phyloP scores from a whole-genome alignment of 2,888 invertebrate species.

The Odontothrips loti region DNA sequence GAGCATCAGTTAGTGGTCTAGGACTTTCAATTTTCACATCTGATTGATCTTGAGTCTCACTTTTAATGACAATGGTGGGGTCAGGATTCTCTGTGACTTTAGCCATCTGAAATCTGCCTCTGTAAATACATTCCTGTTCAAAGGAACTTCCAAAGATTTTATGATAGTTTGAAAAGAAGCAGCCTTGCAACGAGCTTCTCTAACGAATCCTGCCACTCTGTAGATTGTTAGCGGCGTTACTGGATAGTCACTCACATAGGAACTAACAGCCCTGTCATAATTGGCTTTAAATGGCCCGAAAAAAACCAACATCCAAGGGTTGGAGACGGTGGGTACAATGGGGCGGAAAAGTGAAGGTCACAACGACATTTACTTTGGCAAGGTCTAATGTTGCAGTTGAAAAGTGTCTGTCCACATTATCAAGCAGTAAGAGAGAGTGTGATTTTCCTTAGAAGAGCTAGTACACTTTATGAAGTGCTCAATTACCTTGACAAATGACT shows the following conservation, averaged over 20 bases:
- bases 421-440: background rate
- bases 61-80: too few relatives aligned
- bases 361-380: background rate
- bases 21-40: too few relatives aligned
- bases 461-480: constrained; percentile 42
- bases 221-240: background rate
- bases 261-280: background rate
- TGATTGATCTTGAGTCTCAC: too few relatives aligned
- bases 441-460: background rate
- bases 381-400: background rate
- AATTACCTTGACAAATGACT: constrained; percentile 43
- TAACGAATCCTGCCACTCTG: background rate
- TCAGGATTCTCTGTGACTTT: background rate
- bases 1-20: too few relatives aligned
- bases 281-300: background rate
- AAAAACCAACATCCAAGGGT: background rate
- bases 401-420: background rate
- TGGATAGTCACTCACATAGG: background rate
- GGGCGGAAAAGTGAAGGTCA: background rate
- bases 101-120: background rate
- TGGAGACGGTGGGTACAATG: background rate
- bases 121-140: background rate
- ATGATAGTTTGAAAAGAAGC: background rate
- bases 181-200: background rate
- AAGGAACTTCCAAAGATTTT: background rate